Evolutionary conservation across 2,797 vertebrate genomes (phyloP), one percentile per base, ranked within the genome.

Genomic region (Euphonia xanthogaster): DNA sequence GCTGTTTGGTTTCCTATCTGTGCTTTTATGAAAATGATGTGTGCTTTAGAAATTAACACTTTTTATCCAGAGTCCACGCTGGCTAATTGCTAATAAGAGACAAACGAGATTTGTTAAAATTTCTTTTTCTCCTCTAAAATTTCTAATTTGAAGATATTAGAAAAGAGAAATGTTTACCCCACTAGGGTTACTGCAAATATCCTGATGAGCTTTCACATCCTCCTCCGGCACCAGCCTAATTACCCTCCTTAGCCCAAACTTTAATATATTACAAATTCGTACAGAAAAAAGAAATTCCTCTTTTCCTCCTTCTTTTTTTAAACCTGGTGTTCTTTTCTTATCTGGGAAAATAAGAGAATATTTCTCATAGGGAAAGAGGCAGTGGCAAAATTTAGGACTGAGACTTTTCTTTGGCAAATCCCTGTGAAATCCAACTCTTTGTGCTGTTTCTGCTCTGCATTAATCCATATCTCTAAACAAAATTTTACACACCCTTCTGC

Each of bases 91-190:
- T 94, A 95, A 86, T 94, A 83, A 95, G 93, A 90, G 87, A 80
- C 53, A 8, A 94, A 91, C 0, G 24, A 88, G 81, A 81, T 91
- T 74, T 27, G 71, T 72, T 74, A 27, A 72, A 72, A 28, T 89
- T 77, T 44, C 72, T 61, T 55, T 77, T 72, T 82, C 67, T 67
- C 62, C 65, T 94, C 37, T 91, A 93, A 97, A 88, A 88, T 95
- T 80, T 77, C 82, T 94, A 90, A 94, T 95, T 91, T 94, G 78
- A 48, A 68, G 88, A 94, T 94, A 96, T 84, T 96, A 74, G 72
- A 86, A 91, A 40, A 61, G 81, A 94, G 93, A 61, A 91, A 39
- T 94, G 85, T 97, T 97, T 95, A 94, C 88, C 93, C 90, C 94
- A 62, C 95, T 51, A 94, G 95, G 88, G 94, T 91, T 94, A 68